phyloP scores from a whole-genome alignment of 2,888 invertebrate genomes.

The Dryobota labecula region DNA sequence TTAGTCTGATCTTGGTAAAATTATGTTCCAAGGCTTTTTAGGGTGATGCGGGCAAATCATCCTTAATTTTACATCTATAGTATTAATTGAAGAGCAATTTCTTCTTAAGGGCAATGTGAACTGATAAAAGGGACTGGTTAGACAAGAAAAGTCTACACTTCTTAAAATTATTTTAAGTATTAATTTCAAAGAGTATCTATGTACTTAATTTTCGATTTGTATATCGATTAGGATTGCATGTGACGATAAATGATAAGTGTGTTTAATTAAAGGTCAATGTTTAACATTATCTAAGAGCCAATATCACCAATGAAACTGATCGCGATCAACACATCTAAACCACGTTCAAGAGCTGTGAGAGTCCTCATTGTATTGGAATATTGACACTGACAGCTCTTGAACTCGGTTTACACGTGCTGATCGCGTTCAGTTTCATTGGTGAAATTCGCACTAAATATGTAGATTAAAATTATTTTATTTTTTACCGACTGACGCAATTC shows the following conservation, averaged over 20 bases:
- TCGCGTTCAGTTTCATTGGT: too few species aligned
- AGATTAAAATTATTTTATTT: conserved; percentile 28
- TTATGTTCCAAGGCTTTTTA: background rate
- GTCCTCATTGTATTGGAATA: too few species aligned
- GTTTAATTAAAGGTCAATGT: conserved; percentile 40
- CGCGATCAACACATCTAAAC: too few species aligned
- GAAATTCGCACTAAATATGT: too few species aligned
- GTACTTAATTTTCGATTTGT: conserved; percentile 46
- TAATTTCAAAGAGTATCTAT: conserved; percentile 2
- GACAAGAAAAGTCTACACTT: conserved; percentile 18
- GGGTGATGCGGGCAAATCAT: conserved; percentile 8
- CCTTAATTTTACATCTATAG: background rate
- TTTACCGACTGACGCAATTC: conserved; percentile 7
- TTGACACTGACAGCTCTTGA: too few species aligned
- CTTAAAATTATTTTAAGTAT: conserved; percentile 1
- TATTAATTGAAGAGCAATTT: conserved; percentile 26
- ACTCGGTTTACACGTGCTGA: too few species aligned
- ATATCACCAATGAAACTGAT: too few species aligned
- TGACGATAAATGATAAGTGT: conserved; percentile 16
- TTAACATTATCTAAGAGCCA: conserved; percentile 43
- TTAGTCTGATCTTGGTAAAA: background rate
- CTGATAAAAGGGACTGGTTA: conserved; percentile 20
- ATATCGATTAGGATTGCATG: conserved; percentile 27
- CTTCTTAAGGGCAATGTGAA: conserved; percentile 21
- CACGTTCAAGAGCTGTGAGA: too few species aligned